Evolutionary conservation across 2,888 invertebrate species (phyloP), one percentile per base, ranked within the genome.

Genomic region (Drosophila meridionalis): DNA sequence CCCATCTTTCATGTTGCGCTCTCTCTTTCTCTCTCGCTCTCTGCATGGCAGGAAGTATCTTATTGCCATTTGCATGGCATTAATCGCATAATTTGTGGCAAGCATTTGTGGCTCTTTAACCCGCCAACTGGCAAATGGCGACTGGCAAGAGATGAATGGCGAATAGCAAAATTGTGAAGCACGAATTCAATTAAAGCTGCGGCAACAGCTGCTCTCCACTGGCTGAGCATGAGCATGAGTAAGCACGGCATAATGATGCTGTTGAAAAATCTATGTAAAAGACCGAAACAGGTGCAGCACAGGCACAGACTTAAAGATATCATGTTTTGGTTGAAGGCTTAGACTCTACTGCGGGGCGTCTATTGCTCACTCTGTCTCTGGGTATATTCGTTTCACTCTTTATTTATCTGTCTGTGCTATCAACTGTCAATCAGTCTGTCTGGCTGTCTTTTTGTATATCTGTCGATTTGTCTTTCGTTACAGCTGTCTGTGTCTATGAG

Each of bases 141-240:
- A 28, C 6, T 12, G 28, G 47, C 12, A 3, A 40, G n/a, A 8
- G 57, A 50, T 57, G 67, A 77, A 65, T 74, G 65, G 58, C 34
- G 59, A 55, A 69, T 73, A 55, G 57, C 50, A 0, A 52, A 34
- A 32, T 20, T 52, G 50, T 38, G 60, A 59, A 77, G 48, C 57
- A 53, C 50, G 63, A 85, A 87, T 87, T 87, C 84, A 87, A 87
- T 87, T 88, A 80, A 71, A 79, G 65, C 48, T 50, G 30, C 14
- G 26, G 20, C 43, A 53, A 43, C 69, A 67, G 66, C 55, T 73
- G 56, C 12, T 56, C 38, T 12, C 20, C 52, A 26, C 5, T 36
- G 36, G 52, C 7, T 20, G 6, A 7, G 32, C 6, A n/a, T 32
- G 14, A 14, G 34, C 14, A 36, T 52, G 36, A 36, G 34, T 34